Percentiles rank a stretch among this genome's conserved stretches.
These are phyloP conservation scores for Amphipyra berbera DNA, from an alignment of 2,888 invertebrate species.

Conservation along the genomic window DNA sequence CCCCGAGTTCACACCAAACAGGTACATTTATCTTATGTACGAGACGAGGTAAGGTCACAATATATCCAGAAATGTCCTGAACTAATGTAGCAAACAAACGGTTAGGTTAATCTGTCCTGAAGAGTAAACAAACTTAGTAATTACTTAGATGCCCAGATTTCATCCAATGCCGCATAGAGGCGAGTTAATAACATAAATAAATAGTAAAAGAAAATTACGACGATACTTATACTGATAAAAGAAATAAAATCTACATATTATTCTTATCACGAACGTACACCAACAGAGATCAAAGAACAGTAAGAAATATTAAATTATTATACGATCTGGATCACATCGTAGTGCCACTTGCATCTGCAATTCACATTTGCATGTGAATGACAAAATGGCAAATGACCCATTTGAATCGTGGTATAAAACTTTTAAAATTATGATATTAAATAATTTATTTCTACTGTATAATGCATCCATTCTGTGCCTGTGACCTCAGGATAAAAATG, in stretches of 20 bases:
- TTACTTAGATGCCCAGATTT: constrained; percentile 4
- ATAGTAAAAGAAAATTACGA: background rate
- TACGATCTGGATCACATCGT: constrained; percentile 2
- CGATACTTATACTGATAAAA: constrained; percentile 3
- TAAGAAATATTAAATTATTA: constrained; percentile 4
- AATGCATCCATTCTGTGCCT: constrained; percentile 44
- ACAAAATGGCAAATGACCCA: constrained; percentile 20
- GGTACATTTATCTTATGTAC: constrained; percentile 22
- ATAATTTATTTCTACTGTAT: constrained; percentile 36
- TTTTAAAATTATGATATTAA: constrained; percentile 19
- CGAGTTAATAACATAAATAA: background rate
- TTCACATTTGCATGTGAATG: constrained; percentile 4
- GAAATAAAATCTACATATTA: constrained; percentile 5
- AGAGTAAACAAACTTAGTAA: constrained; percentile 3
- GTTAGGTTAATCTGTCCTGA: constrained; percentile 1
- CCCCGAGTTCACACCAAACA: constrained; percentile 7
- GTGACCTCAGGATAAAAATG: constrained; percentile 37
- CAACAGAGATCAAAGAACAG: background rate
- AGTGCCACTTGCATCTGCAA: constrained; percentile 16
- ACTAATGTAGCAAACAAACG: constrained; percentile 1
- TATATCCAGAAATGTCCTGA: constrained; percentile 12
- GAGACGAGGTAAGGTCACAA: constrained; percentile 31
- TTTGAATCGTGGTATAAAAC: constrained; percentile 8
- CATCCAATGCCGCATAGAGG: background rate
- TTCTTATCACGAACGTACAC: constrained; percentile 8